Percentiles rank a stretch among this genome's conserved stretches.
phyloP scores from a whole-genome alignment of 2,888 invertebrate species.

The Villa cingulata region DNA sequence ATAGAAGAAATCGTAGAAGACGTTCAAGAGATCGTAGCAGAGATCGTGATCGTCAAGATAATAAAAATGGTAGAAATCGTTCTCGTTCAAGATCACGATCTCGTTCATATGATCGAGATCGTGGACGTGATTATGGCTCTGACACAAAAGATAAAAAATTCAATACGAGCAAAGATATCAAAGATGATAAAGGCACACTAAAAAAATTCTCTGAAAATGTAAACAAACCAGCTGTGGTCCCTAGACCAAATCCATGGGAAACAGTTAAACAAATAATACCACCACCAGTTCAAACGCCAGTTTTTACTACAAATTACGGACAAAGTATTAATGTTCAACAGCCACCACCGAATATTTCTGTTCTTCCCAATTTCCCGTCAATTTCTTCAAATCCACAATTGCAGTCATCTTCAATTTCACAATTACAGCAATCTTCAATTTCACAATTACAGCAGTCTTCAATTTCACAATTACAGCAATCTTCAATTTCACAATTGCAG shows the following conservation, averaged over 20 bases:
- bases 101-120: slow-evolving; percentile 33
- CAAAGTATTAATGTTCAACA: slow-evolving; percentile 8
- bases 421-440: not conserved
- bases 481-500: not conserved
- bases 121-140: slow-evolving; percentile 38
- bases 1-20: slow-evolving; percentile 29
- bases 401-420: too few species aligned
- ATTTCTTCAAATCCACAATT: not conserved
- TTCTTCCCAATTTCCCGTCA: not conserved
- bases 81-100: slow-evolving; percentile 35
- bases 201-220: slow-evolving; percentile 13
- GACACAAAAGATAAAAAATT: slow-evolving; percentile 3
- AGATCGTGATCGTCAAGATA: slow-evolving; percentile 27
- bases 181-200: slow-evolving; percentile 9
- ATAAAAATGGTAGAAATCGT: slow-evolving; percentile 21
- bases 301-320: not conserved
- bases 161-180: not conserved
- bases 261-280: not conserved
- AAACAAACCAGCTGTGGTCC: slow-evolving; percentile 1
- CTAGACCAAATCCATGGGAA: not conserved
- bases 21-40: slow-evolving; percentile 36
- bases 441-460: slow-evolving; percentile 2
- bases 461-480: not conserved
- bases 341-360: slow-evolving; percentile 11
- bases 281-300: slow-evolving; percentile 3